Conservation (phyloP, 2,888 invertebrate genomes). For the Cataglyphis altisquamis region DNA sequence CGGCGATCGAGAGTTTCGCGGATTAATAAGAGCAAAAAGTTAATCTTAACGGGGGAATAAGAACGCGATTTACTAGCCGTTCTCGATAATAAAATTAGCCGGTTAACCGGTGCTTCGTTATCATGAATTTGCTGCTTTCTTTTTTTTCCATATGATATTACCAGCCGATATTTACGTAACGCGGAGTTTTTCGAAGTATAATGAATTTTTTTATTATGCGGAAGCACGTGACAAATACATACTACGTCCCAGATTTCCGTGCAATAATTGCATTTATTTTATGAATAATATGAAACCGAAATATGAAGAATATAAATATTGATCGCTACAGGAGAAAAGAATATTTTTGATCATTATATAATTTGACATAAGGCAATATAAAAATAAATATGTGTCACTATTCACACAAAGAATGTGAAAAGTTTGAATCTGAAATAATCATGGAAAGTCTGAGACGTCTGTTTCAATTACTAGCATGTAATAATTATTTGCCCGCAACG, state of each 20-base stretch:
- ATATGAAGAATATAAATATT: constrained; percentile 15
- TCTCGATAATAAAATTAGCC: constrained; percentile 67
- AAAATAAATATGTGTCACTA: not conserved
- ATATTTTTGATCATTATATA: not conserved
- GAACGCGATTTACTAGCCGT: constrained; percentile 42
- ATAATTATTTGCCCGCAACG: not conserved
- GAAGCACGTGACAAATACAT: not conserved
- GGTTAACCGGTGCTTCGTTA: constrained; percentile 57
- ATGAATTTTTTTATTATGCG: constrained; percentile 58
- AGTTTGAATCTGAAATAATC: not conserved
- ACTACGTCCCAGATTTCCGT: not conserved
- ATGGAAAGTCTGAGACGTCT: not conserved
- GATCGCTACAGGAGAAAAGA: not conserved
- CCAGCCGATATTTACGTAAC: constrained; percentile 58
- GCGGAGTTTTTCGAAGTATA: constrained; percentile 46
- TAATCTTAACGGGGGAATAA: constrained; percentile 20
- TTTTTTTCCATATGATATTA: constrained; percentile 47
- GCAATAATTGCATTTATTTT: constrained; percentile 22
- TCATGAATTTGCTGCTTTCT: constrained; percentile 56
- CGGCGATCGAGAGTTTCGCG: not conserved
- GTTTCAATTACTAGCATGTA: not conserved
- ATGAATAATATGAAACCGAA: not conserved
- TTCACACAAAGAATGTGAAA: not conserved
- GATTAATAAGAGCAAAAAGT: constrained; percentile 24
- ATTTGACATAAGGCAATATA: not conserved